Conservation (phyloP, 1,140 invertebrate genomes). For the Pristionchus pacificus region DNA sequence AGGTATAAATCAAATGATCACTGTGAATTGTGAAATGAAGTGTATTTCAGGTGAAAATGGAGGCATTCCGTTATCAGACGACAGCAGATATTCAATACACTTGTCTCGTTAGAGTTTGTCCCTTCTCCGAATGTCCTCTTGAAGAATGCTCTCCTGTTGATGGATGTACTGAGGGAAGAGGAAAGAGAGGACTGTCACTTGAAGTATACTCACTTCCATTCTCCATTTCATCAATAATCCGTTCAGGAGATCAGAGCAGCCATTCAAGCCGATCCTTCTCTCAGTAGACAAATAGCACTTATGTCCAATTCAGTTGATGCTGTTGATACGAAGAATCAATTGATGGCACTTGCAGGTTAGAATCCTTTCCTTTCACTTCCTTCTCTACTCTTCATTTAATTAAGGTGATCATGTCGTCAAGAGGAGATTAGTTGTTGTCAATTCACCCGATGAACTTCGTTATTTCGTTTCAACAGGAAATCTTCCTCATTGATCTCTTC, state of each 20-base stretch:
- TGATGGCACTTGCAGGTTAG: conserved; percentile 40
- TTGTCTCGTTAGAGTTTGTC: conserved; percentile 54
- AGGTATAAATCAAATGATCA: conserved; percentile 10
- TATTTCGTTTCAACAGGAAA: conserved; percentile 54
- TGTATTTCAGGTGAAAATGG: conserved; percentile 48
- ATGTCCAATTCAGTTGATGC: conserved; percentile 15
- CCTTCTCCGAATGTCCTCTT: conserved; percentile 48
- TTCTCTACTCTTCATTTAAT: too few species aligned
- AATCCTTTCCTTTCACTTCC: not conserved
- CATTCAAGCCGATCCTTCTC: conserved; percentile 47
- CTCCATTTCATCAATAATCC: not conserved
- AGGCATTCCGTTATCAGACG: conserved; percentile 56
- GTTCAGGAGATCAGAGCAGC: not conserved
- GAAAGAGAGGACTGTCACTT: conserved; percentile 1
- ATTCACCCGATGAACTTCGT: conserved; percentile 55
- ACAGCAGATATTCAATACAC: conserved; percentile 56
- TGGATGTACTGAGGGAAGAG: not conserved
- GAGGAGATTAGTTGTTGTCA: conserved; percentile 51
- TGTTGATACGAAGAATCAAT: conserved; percentile 42
- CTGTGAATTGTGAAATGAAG: not conserved
- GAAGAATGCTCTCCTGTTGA: conserved; percentile 24
- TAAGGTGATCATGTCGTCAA: conserved; percentile 53
- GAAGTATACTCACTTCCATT: conserved; percentile 2
- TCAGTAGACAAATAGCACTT: conserved; percentile 46
- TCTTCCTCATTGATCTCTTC: not conserved